Base-by-base conservation (phyloP, 2,113 vertebrate genomes). In the Patagioenas fasciata region DNA sequence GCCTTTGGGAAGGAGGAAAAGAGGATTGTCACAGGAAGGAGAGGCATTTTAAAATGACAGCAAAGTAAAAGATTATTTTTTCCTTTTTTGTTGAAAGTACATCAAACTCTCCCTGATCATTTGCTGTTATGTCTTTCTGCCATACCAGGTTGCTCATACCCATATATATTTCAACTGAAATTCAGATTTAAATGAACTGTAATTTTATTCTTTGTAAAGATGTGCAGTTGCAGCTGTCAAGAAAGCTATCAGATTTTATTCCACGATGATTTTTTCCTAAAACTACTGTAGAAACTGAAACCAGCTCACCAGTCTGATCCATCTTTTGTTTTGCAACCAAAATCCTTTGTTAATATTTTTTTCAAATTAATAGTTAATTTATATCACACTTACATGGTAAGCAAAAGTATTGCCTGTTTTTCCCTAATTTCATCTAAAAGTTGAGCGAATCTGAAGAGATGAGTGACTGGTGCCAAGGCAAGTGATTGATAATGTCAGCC, bases 61-160 rank as follows among this genome's bases (percentile, higher is more conserved):
- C 10, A 81, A 93, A 78, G 9, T 71, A 86, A 95, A 91, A 84
- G 15, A 89, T 19, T 65, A 29, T n/a, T 89, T 84, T 24, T 95
- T 72, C 2, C 2, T 91, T 97, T 90, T 25, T 53, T 61, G 7
- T 54, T 80, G 50, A 75, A 88, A 80, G 11, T 72, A 31, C 36
- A 57, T 65, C 36, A 81, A 17, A 47, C 9, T 74, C 57, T 67
- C 15, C 57, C 57, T 75, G 17, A 79, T 86, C 34, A 44, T 83
- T 90, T 81, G 36, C 48, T 71, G 11, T 65, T 72, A 48, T 13
- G n/a, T 74, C 80, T 93, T 80, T 51, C 60, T 93, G 24, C 48
- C 26, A 32, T 64, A 17, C 2, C 47, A 85, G 5, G 23, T 83
- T 88, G 60, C 23, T 78, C n/a, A 44, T 80, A 86, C 58, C 62